Percentiles rank a stretch among this genome's conserved stretches.
Evolutionary conservation across 2,113 vertebrate genomes (phyloP).

Genomic region (Shinisaurus crocodilurus): DNA sequence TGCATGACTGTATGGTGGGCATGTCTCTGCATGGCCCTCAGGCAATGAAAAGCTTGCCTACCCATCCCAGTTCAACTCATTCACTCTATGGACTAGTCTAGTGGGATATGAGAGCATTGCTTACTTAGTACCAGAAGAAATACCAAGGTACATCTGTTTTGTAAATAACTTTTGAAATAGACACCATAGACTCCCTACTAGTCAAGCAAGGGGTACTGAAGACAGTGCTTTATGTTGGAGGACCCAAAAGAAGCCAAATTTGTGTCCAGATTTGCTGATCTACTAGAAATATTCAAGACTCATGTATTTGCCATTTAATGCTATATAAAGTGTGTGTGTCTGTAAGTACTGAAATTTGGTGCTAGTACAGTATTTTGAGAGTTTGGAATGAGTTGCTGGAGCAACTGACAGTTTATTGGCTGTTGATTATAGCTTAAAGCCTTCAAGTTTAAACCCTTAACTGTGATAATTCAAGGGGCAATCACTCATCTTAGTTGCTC

Average conservation of each 20-base stretch:
- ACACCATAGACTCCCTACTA: rapidly evolving
- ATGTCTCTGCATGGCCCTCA: slow-evolving; percentile 1
- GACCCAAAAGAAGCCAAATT: not conserved
- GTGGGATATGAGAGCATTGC: not conserved
- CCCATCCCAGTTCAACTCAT: not conserved
- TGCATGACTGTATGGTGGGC: not conserved
- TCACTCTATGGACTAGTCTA: not conserved
- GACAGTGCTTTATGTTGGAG: not conserved
- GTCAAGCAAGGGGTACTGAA: not conserved
- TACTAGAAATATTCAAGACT: rapidly evolving
- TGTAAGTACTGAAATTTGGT: not conserved
- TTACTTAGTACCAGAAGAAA: not conserved
- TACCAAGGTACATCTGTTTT: too few relatives aligned
- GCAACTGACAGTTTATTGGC: not conserved
- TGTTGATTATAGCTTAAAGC: slow-evolving; percentile 15
- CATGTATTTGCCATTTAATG: not conserved
- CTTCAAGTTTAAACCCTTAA: slow-evolving; percentile 36
- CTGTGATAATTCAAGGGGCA: not conserved
- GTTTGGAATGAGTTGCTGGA: not conserved
- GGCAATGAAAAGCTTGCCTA: not conserved
- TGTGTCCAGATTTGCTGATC: slow-evolving; percentile 11
- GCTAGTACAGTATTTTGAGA: slow-evolving; percentile 8
- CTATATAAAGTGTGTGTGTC: not conserved
- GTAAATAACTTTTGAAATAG: not conserved
- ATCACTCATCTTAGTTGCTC: not conserved